Evolutionary conservation across 2,888 invertebrate species (phyloP).

Genomic region (Calliopum simillimum): DNA sequence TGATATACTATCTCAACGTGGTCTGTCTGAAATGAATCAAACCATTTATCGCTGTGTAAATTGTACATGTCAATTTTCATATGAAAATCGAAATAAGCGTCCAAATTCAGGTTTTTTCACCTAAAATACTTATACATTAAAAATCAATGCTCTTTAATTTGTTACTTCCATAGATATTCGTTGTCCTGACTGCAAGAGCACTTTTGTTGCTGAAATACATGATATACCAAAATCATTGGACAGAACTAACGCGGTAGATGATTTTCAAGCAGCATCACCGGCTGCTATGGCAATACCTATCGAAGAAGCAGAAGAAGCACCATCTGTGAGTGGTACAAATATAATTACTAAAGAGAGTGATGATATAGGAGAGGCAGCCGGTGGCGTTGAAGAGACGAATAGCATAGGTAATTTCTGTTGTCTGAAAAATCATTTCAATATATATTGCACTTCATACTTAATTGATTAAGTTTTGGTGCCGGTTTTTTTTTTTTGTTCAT

Average conservation of each 20-base stretch:
- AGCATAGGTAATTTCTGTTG: conserved; percentile 59
- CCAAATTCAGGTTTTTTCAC: conserved; percentile 40
- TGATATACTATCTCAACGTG: conserved; percentile 68
- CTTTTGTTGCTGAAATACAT: conserved; percentile 68
- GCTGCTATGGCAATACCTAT: conserved; percentile 47
- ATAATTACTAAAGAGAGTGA: background rate
- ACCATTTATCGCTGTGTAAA: conserved; percentile 72
- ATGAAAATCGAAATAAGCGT: conserved; percentile 63
- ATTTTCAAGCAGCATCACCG: conserved; percentile 52
- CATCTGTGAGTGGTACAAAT: background rate
- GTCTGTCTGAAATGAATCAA: conserved; percentile 69
- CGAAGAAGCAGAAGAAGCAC: conserved; percentile 49
- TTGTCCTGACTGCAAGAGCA: conserved; percentile 74
- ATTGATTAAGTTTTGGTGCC: conserved; percentile 33
- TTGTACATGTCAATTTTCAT: conserved; percentile 73
- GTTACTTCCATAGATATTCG: conserved; percentile 55
- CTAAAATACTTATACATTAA: background rate
- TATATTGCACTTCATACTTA: background rate
- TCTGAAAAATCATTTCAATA: too few relatives aligned
- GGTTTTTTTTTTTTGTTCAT: conserved; percentile 31
- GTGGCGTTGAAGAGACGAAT: conserved; percentile 52
- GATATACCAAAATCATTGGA: conserved; percentile 54
- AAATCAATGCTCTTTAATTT: background rate
- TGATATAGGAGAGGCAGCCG: background rate
- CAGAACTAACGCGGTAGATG: conserved; percentile 42